phyloP scores from a whole-genome alignment of 2,113 vertebrate genomes.

The Poeciliopsis prolifica region DNA sequence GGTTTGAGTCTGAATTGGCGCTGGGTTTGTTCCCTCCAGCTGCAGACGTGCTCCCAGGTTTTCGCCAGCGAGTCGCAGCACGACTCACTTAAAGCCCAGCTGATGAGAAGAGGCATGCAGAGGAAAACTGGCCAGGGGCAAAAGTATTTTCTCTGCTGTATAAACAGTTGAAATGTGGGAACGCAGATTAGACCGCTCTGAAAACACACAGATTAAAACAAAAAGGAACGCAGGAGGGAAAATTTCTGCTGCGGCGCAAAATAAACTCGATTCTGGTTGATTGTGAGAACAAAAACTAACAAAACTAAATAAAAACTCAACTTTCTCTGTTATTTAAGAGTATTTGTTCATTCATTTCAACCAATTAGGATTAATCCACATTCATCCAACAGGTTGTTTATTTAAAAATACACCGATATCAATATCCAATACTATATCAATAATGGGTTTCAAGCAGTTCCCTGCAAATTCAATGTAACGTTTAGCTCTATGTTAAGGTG shows the following conservation, averaged over 20 bases:
- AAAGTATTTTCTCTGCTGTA: conserved; percentile 62
- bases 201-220: conserved; percentile 38
- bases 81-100: conserved; percentile 54
- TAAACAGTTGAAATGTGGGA: conserved; percentile 72
- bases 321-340: too few relatives aligned
- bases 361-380: too few relatives aligned
- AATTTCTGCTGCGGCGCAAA: conserved; percentile 10
- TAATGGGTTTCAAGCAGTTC: too few relatives aligned
- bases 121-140: conserved; percentile 58
- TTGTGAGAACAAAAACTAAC: not conserved
- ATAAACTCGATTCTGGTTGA: conserved; percentile 32
- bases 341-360: too few relatives aligned
- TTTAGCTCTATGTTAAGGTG: too few relatives aligned
- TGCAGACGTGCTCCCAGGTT: conserved; percentile 41
- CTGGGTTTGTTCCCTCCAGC: too few relatives aligned
- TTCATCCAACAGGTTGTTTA: too few relatives aligned
- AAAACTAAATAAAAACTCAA: too few relatives aligned
- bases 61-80: conserved; percentile 69
- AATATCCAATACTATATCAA: too few relatives aligned
- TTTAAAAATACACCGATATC: too few relatives aligned
- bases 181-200: conserved; percentile 53
- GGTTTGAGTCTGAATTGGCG: not conserved
- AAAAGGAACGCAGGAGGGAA: conserved; percentile 25
- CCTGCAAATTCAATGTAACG: too few relatives aligned
- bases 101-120: conserved; percentile 54